Conservation (phyloP, 2,113 vertebrate genomes). For the Oreotrochilus melanogaster region DNA sequence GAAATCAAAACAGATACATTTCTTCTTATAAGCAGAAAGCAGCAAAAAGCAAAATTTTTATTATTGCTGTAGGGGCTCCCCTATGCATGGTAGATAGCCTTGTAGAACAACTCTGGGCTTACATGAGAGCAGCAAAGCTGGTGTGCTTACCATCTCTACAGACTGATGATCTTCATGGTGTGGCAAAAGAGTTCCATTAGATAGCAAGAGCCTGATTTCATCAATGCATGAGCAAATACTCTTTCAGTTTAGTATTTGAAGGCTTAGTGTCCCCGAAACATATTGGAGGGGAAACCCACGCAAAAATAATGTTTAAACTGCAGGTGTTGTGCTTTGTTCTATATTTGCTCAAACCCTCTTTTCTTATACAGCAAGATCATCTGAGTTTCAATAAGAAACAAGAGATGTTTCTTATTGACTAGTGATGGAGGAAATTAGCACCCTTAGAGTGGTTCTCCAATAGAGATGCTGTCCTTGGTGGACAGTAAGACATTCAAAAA, state of each 20-base stretch:
- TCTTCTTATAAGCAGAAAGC: slow-evolving; percentile 27
- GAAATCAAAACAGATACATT: slow-evolving; percentile 44
- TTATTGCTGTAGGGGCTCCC: background rate
- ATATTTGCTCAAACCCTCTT: background rate
- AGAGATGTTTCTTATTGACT: background rate
- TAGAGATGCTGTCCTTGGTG: background rate
- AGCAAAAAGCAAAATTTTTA: background rate
- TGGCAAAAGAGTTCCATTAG: background rate
- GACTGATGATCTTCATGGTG: background rate
- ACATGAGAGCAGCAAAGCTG: background rate
- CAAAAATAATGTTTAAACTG: background rate
- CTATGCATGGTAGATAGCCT: background rate
- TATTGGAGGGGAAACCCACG: background rate
- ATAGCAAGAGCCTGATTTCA: background rate
- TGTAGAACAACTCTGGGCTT: background rate
- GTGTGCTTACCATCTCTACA: background rate
- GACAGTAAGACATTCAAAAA: background rate
- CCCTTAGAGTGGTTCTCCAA: background rate
- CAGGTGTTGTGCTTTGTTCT: background rate
- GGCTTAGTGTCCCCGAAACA: background rate
- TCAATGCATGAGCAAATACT: background rate
- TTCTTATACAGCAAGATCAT: background rate
- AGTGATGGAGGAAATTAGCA: background rate
- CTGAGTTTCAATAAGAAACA: background rate
- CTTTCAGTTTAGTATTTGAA: background rate